Percentiles rank a stretch among this genome's conserved stretches.
phyloP scores from a whole-genome alignment of 1,140 invertebrate species.

The Fopius arisanus region DNA sequence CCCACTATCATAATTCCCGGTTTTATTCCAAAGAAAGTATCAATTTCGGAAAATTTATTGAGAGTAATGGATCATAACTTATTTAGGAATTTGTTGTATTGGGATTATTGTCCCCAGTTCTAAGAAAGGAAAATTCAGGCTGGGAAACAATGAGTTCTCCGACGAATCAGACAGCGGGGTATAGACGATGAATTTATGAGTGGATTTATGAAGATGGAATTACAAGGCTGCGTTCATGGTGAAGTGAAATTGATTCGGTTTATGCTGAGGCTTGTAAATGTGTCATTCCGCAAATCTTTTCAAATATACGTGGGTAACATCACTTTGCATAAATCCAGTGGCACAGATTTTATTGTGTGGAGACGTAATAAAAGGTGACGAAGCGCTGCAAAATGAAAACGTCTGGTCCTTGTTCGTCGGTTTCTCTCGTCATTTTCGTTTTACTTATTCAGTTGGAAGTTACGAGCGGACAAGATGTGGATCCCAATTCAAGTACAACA shows the following conservation, averaged over 20 bases:
- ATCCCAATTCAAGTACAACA: too few species aligned
- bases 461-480: background rate
- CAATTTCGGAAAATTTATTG: background rate
- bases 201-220: too few species aligned
- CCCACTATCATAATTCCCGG: background rate
- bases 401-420: too few species aligned
- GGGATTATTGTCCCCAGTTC: background rate
- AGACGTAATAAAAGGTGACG: background rate
- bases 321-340: background rate
- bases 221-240: too few species aligned
- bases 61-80: background rate
- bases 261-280: background rate
- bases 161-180: too few species aligned
- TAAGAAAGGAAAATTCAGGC: too few species aligned
- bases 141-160: too few species aligned
- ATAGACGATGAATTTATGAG: too few species aligned
- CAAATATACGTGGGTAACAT: background rate
- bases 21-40: background rate
- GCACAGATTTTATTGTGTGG: background rate
- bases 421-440: constrained; percentile 1
- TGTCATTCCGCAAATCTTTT: background rate
- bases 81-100: background rate
- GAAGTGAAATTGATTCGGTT: background rate
- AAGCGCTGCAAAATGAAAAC: too few species aligned
- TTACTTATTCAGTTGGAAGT: background rate